Evolutionary conservation across 92 coral and sea anemone genomes (phyloP).

Genomic region (Paramuricea clavata): DNA sequence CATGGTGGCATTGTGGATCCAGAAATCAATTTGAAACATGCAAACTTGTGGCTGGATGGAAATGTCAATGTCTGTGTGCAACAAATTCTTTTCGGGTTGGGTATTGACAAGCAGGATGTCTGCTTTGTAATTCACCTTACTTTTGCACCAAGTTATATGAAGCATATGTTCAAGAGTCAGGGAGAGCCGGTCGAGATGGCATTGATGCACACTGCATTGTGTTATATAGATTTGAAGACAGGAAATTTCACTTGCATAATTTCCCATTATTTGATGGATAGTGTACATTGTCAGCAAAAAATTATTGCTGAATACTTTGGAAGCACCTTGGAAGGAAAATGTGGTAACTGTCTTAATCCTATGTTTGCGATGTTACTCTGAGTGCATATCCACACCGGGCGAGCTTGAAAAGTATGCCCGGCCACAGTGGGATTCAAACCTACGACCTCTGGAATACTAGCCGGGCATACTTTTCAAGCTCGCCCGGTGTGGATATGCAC

Average conservation of each 20-base stretch:
- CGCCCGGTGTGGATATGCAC: no score
- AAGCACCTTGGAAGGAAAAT: constrained; percentile 30
- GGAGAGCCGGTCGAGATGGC: constrained; percentile 46
- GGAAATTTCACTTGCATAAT: constrained; percentile 33
- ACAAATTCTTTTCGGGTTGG: constrained; percentile 45
- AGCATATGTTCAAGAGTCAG: constrained; percentile 49
- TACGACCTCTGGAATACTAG: no score
- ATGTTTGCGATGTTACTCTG: no score
- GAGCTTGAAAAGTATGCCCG: no score
- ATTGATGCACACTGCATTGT: constrained; percentile 40
- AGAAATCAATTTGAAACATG: constrained; percentile 42
- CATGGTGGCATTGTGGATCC: constrained; percentile 51
- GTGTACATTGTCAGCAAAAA: constrained; percentile 20
- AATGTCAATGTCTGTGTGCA: constrained; percentile 34
- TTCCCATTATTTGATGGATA: constrained; percentile 37
- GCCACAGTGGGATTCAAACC: no score
- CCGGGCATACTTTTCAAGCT: no score
- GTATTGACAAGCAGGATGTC: constrained; percentile 53
- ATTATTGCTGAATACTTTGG: no score
- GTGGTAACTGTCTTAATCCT: constrained; percentile 48
- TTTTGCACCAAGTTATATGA: constrained; percentile 29
- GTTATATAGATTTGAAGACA: constrained; percentile 39
- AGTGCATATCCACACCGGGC: no score
- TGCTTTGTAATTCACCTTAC: constrained; percentile 35
- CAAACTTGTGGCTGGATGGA: constrained; percentile 39